phyloP scores from a whole-genome alignment of 1,140 invertebrate species.

The Trissolcus basalis region DNA sequence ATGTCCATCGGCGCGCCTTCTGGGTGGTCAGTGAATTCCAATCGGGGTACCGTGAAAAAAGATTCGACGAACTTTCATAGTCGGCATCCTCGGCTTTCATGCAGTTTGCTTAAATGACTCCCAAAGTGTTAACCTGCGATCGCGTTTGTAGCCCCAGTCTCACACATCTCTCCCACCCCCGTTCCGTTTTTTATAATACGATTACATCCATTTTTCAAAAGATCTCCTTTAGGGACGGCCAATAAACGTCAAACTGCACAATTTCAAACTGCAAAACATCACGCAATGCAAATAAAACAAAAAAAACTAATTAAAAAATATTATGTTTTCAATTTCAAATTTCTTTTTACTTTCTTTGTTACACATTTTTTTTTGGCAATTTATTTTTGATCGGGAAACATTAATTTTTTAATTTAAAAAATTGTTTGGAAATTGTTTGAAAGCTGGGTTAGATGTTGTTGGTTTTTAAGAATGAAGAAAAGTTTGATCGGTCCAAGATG shows the following conservation, averaged over 20 bases:
- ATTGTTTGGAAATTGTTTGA: no score
- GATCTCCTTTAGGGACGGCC: neutral
- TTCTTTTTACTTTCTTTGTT: no score
- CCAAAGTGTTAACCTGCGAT: slow-evolving; percentile 32
- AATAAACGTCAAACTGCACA: neutral
- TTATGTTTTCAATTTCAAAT: no score
- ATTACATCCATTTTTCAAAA: no score
- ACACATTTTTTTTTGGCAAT: no score
- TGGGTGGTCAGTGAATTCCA: slow-evolving; percentile 64
- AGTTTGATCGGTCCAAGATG: no score
- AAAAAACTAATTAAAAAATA: no score
- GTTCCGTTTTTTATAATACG: neutral
- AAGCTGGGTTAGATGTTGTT: no score
- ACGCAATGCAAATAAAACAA: no score
- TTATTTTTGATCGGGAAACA: no score
- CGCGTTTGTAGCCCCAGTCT: slow-evolving; percentile 6
- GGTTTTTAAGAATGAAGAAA: no score
- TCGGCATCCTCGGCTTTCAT: slow-evolving; percentile 35
- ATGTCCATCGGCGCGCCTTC: slow-evolving; percentile 59
- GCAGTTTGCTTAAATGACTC: slow-evolving; percentile 30
- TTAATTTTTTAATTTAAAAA: no score
- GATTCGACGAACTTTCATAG: slow-evolving; percentile 37
- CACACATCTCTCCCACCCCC: neutral
- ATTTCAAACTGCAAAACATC: neutral
- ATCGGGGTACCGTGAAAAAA: slow-evolving; percentile 56